Evolutionary conservation across 1,140 invertebrate species (phyloP).

Genomic region (Drosophila ironensis): DNA sequence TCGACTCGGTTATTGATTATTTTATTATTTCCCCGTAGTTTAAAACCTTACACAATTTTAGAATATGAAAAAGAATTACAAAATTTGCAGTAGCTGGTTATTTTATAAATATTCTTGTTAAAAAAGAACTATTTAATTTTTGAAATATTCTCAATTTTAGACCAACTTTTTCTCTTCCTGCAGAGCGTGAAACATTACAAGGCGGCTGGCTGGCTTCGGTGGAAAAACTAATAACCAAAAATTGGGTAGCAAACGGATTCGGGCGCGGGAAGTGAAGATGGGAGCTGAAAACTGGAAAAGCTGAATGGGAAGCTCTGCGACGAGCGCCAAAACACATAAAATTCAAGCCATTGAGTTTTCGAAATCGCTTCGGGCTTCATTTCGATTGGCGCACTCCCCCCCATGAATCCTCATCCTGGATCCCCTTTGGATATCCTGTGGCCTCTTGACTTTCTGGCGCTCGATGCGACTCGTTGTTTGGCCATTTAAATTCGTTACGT

Average conservation of each 20-base stretch:
- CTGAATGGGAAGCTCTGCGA: constrained; percentile 15
- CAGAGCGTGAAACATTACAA: neutral
- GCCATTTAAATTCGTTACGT: constrained; percentile 80
- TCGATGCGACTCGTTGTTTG: constrained; percentile 64
- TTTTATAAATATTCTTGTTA: too few relatives aligned
- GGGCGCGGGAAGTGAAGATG: constrained; percentile 26
- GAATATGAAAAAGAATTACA: too few relatives aligned
- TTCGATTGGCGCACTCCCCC: constrained; percentile 49
- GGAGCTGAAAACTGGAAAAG: constrained; percentile 22
- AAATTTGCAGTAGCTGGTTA: too few relatives aligned
- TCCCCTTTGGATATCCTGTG: constrained; percentile 11
- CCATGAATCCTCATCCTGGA: neutral
- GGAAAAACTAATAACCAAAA: constrained; percentile 70
- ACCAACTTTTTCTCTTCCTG: neutral
- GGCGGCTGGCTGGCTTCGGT: constrained; percentile 4
- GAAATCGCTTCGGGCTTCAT: constrained; percentile 78
- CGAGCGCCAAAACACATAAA: constrained; percentile 64
- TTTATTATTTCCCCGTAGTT: too few relatives aligned
- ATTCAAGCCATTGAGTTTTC: constrained; percentile 78
- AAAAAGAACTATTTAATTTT: neutral
- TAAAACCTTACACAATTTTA: too few relatives aligned
- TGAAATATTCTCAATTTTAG: too few relatives aligned
- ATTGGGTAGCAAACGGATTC: constrained; percentile 46
- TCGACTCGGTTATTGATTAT: too few relatives aligned
- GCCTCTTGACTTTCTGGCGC: constrained; percentile 59